These are phyloP conservation scores for Gallirallus australis DNA, from an alignment of 2,797 vertebrate species.

Conservation along the genomic window DNA sequence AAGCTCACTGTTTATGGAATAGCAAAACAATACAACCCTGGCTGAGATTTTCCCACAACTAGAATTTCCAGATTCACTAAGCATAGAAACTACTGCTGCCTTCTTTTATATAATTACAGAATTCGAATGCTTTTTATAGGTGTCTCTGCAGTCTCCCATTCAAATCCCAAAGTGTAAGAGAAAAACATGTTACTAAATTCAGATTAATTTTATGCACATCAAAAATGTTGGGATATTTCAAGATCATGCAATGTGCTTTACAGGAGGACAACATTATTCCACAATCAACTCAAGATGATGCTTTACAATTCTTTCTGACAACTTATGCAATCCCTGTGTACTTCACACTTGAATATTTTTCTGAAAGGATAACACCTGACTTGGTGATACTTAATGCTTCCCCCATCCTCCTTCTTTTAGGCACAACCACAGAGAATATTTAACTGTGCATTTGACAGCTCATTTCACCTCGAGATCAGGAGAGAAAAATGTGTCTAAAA, in stretches of 20 bases:
- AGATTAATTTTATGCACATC: conserved; percentile 23
- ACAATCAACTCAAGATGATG: conserved; percentile 10
- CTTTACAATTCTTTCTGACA: conserved; percentile 8
- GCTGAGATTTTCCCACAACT: not conserved
- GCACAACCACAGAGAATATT: not conserved
- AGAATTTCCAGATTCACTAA: not conserved
- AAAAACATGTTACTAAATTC: conserved; percentile 37
- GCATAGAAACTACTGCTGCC: not conserved
- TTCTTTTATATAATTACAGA: conserved; percentile 42
- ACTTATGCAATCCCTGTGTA: not conserved
- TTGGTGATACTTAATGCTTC: not conserved
- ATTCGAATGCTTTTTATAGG: conserved; percentile 60
- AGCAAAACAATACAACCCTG: not conserved
- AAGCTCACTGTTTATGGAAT: not conserved
- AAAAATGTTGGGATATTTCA: conserved; percentile 53
- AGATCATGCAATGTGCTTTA: conserved; percentile 26
- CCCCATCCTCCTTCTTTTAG: not conserved
- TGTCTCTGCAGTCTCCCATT: conserved; percentile 25
- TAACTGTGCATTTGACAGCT: not conserved
- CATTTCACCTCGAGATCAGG: not conserved
- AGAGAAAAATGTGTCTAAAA: not conserved
- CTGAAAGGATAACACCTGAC: not conserved
- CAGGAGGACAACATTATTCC: conserved; percentile 23
- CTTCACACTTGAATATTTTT: not conserved
- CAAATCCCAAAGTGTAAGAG: conserved; percentile 38